These are phyloP conservation scores for Drosophila dunni DNA, from an alignment of 1,140 invertebrate genomes.

Conservation along the genomic window DNA sequence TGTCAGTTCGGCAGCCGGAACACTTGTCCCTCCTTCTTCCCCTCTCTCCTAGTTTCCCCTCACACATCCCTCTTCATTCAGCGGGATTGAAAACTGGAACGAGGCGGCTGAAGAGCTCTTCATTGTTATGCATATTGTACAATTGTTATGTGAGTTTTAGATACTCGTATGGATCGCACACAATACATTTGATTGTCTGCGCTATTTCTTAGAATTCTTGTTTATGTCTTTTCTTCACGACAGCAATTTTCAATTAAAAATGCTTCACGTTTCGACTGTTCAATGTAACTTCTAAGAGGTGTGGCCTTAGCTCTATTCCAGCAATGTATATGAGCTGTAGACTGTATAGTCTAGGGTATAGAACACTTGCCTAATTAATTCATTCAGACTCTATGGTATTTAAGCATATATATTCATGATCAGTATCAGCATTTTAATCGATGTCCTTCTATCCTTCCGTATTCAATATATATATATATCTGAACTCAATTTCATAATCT, in stretches of 20 bases:
- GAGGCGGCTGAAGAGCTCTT: slow-evolving; percentile 42
- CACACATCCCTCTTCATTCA: too few relatives aligned
- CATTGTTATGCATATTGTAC: slow-evolving; percentile 81
- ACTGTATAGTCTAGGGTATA: neutral
- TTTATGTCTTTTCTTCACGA: slow-evolving; percentile 75
- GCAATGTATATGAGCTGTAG: neutral
- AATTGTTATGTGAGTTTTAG: slow-evolving; percentile 71
- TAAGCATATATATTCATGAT: too few relatives aligned
- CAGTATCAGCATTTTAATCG: too few relatives aligned
- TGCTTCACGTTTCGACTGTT: slow-evolving; percentile 24
- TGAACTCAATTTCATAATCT: slow-evolving; percentile 65
- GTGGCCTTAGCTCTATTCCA: slow-evolving; percentile 21
- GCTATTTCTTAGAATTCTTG: slow-evolving; percentile 70
- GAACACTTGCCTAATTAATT: slow-evolving; percentile 28
- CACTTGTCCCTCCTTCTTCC: slow-evolving; percentile 59
- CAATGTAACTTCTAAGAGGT: slow-evolving; percentile 34
- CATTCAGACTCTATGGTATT: too few relatives aligned
- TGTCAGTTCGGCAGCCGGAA: slow-evolving; percentile 57
- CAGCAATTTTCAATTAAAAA: slow-evolving; percentile 77
- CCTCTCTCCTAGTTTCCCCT: neutral
- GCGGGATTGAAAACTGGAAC: slow-evolving; percentile 54
- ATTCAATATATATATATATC: neutral
- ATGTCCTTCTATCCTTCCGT: too few relatives aligned
- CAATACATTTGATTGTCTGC: slow-evolving; percentile 66
- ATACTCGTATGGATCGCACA: slow-evolving; percentile 24